Percentiles rank a stretch among this genome's conserved stretches.
Conservation (phyloP, 2,113 vertebrate species). For the Oryzias javanicus region DNA sequence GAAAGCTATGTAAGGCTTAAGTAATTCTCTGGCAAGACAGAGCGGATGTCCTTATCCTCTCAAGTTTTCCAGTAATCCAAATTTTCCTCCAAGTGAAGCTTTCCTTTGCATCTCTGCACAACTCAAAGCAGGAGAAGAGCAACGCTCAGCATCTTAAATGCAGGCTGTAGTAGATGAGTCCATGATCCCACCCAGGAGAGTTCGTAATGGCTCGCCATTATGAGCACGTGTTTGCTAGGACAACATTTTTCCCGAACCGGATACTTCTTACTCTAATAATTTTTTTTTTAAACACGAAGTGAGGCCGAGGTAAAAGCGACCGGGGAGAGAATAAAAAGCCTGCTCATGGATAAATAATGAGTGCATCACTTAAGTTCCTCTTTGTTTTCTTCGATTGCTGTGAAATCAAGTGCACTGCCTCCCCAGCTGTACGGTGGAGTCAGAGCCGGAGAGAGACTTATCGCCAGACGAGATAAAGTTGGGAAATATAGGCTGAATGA, state of each 20-base stretch:
- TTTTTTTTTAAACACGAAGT: constrained; percentile 54
- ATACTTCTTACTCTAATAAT: constrained; percentile 58
- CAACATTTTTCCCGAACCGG: constrained; percentile 25
- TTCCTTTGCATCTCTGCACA: background rate
- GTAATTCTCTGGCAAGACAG: constrained; percentile 12
- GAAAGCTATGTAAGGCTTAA: constrained; percentile 30
- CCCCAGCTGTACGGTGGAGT: constrained; percentile 32
- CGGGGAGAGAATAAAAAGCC: constrained; percentile 48
- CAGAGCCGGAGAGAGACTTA: constrained; percentile 14
- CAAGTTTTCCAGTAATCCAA: constrained; percentile 5
- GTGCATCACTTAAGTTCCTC: constrained; percentile 51
- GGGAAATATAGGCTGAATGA: constrained; percentile 10
- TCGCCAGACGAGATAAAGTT: constrained; percentile 38
- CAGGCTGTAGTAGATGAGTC: constrained; percentile 11
- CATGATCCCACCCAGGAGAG: constrained; percentile 33
- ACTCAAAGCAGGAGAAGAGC: constrained; percentile 4
- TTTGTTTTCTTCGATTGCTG: constrained; percentile 54
- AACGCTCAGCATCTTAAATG: constrained; percentile 29
- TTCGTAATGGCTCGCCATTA: constrained; percentile 42
- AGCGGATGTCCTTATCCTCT: background rate
- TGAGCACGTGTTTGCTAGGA: constrained; percentile 21
- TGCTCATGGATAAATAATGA: constrained; percentile 67
- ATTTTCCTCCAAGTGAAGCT: background rate
- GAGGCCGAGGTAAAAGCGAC: constrained; percentile 39
- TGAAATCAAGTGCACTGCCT: constrained; percentile 38